Conservation (phyloP, 1,140 invertebrate genomes). For the Armadillidium nasatum region DNA sequence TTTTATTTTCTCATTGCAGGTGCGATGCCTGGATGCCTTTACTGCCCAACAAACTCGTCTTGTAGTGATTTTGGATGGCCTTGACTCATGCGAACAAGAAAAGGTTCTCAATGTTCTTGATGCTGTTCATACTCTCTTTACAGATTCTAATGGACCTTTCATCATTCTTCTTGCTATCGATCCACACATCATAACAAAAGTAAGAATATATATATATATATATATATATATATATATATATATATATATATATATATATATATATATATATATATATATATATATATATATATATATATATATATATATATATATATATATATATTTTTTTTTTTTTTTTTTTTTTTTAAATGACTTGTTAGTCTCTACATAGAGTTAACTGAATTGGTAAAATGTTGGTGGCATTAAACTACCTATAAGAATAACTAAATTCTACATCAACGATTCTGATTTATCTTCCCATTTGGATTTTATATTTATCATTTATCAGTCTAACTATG, state of each 20-base stretch:
- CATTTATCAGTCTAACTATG: no score
- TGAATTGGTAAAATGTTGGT: no score
- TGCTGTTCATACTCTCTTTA: slow-evolving; percentile 90
- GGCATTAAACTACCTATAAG: no score
- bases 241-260: slow-evolving; percentile 28
- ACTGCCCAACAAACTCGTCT: slow-evolving; percentile 83
- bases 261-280: slow-evolving; percentile 3
- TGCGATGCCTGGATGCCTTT: slow-evolving; percentile 83
- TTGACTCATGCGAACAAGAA: slow-evolving; percentile 96
- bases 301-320: slow-evolving; percentile 10
- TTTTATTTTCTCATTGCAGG: slow-evolving; percentile 49
- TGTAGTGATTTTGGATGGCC: slow-evolving; percentile 91
- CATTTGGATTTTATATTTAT: no score
- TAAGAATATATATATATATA: slow-evolving; percentile 49
- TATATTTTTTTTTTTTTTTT: neutral
- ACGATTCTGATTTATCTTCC: no score
- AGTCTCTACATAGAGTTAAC: no score
- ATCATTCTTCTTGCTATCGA: slow-evolving; percentile 90
- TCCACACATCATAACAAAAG: slow-evolving; percentile 94
- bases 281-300: slow-evolving; percentile 10
- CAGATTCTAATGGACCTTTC: slow-evolving; percentile 83
- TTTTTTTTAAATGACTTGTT: no score
- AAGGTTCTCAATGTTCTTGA: slow-evolving; percentile 88
- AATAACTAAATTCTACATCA: no score
- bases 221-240: slow-evolving; percentile 26